Evolutionary conservation across 2,888 invertebrate species (phyloP), one percentile per base, ranked within the genome.

Genomic region (Antheraea assamensis): DNA sequence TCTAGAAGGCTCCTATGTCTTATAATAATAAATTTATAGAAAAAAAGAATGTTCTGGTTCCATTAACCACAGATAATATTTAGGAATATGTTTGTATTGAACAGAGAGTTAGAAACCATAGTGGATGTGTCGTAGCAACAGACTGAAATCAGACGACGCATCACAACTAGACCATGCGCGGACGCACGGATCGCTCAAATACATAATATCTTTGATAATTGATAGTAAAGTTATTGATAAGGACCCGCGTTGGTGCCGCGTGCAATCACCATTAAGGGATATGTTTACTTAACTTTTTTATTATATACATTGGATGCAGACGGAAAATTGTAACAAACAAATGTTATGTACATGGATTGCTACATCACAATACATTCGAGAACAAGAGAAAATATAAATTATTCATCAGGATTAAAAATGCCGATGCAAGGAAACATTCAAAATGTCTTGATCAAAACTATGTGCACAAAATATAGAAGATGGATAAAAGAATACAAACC

Each of bases 221-320:
- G 87, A 87, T 89, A 87, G 78, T 81, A 83, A 86, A 85, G 81
- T 81, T 82, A 77, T 78, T 82, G 83, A 87, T 87, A 86, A 83
- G 76, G 76, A 80, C 78, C 35, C n/a, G 42, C 24, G 35, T 80
- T 85, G 79, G 89, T 79, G 85, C 76, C 89, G 90, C 80, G 90
- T 81, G 90, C 90, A 90, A 79, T 52, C 70, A 75, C 72, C 74
- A 76, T 89, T 89, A 90, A 89, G 88, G 79, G 74, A 81, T 75
- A 71, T 15, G 3, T 27, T 27, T 0, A 24, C 15, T 61, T 10
- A 3, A 10, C 1, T 49, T 49, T 19, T 49, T 15, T 49, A 15
- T 49, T 19, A 19, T 19, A 49, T 49, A 49, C 2, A 49, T 19
- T 19, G 15, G 0, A 5, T 15, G 3, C 1, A 49, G 19, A 49